Evolutionary conservation across 1,140 invertebrate genomes (phyloP).

Genomic region (Cyphomyrmex costatus): DNA sequence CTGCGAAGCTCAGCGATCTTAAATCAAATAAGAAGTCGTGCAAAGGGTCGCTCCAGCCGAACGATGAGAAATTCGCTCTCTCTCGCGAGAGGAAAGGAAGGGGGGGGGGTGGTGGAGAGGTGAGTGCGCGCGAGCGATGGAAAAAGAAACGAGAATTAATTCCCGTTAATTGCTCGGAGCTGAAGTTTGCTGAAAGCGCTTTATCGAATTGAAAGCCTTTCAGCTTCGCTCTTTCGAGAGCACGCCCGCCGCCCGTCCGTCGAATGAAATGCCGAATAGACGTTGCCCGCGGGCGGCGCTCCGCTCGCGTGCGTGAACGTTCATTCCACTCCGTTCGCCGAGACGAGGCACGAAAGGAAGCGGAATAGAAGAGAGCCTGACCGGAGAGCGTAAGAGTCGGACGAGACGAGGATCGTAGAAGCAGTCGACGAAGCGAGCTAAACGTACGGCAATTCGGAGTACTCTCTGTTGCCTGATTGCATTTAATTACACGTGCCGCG

Average conservation of each 20-base stretch:
- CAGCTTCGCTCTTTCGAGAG: slow-evolving; percentile 73
- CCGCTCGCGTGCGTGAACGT: slow-evolving; percentile 51
- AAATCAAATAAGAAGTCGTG: slow-evolving; percentile 66
- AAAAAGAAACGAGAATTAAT: slow-evolving; percentile 81
- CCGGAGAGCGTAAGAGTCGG: slow-evolving; percentile 48
- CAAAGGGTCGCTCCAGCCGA: slow-evolving; percentile 53
- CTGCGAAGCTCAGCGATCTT: slow-evolving; percentile 55
- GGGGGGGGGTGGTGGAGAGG: background rate
- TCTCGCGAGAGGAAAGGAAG: background rate
- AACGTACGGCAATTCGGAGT: slow-evolving; percentile 83
- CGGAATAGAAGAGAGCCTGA: slow-evolving; percentile 49
- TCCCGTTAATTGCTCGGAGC: slow-evolving; percentile 82
- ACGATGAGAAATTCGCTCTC: slow-evolving; percentile 57
- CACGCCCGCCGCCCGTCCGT: slow-evolving; percentile 45
- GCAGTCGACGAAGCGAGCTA: slow-evolving; percentile 75
- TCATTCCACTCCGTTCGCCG: slow-evolving; percentile 1
- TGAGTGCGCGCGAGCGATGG: slow-evolving; percentile 59
- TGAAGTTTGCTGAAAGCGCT: slow-evolving; percentile 81
- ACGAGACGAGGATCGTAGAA: slow-evolving; percentile 61
- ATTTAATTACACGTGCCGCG: slow-evolving; percentile 84
- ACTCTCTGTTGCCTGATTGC: slow-evolving; percentile 84
- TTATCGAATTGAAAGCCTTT: slow-evolving; percentile 80
- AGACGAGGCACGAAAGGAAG: slow-evolving; percentile 52
- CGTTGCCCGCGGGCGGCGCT: slow-evolving; percentile 58
- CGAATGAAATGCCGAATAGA: slow-evolving; percentile 77